Conservation (phyloP, 1,140 invertebrate genomes). For the Trachelipus rathkii region DNA sequence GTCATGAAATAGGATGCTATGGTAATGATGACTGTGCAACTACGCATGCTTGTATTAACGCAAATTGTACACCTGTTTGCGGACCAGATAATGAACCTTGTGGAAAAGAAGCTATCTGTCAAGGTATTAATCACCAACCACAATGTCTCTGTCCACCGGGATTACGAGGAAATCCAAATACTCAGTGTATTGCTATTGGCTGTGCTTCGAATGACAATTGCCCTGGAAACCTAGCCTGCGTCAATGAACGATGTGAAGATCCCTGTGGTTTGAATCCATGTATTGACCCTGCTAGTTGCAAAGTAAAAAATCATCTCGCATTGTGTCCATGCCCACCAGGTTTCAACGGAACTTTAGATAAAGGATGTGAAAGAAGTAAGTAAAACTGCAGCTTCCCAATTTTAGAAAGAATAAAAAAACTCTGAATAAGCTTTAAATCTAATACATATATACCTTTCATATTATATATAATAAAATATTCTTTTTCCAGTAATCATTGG, state of each 20-base stretch:
- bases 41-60: conserved; percentile 73
- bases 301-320: conserved; percentile 70
- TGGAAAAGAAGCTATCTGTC: conserved; percentile 50
- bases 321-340: conserved; percentile 74
- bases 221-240: conserved; percentile 66
- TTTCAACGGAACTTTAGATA: conserved; percentile 72
- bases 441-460: too few relatives aligned
- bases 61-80: conserved; percentile 68
- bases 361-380: conserved; percentile 48
- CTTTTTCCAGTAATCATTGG: conserved; percentile 46
- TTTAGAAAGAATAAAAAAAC: too few relatives aligned
- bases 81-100: conserved; percentile 47
- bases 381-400: background rate
- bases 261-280: conserved; percentile 68
- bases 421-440: too few relatives aligned
- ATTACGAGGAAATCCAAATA: conserved; percentile 58
- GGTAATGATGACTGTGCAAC: conserved; percentile 66
- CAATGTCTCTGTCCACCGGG: conserved; percentile 57
- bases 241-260: conserved; percentile 71
- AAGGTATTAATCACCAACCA: conserved; percentile 49
- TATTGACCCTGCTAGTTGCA: conserved; percentile 72
- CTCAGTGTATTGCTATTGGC: conserved; percentile 65
- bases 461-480: too few relatives aligned
- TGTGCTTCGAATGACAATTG: conserved; percentile 74
- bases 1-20: conserved; percentile 70